Evolutionary conservation across 2,113 vertebrate species (phyloP), one percentile per base, ranked within the genome.

Genomic region (Neolamprologus devosi): DNA sequence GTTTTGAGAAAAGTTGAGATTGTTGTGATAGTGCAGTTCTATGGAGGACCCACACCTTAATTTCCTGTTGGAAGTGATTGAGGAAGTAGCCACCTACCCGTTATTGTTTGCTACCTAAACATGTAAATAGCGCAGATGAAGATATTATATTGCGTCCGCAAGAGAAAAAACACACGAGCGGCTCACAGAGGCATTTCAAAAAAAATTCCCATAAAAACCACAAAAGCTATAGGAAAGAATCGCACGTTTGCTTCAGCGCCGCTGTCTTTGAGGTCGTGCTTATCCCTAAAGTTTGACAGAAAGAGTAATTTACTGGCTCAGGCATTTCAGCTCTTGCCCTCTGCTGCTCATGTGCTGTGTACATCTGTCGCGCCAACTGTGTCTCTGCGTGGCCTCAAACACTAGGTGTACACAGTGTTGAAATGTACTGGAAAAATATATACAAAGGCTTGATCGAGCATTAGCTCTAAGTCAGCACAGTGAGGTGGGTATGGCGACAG

Each of bases 31-130:
- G 81, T 89, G 51, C 87, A 82, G 90, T 91, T 93, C 91, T 78
- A 89, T 82, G 63, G 83, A 91, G 88, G 90, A 87, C 85, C 94
- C 88, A 89, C 93, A 95, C 91, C 94, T 95, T 95, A 90, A 95
- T 96, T 95, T 96, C 95, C 96, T 95, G 96, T 95, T 95, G 88
- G 92, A 95, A 94, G 91, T 94, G 93, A 95, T 95, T 93, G 91
- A 96, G 96, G 95, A 95, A 96, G 94, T 95, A 91, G 87, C 94
- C 94, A 96, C 95, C 95, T 95, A 95, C 92, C 87, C 92, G 63
- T 95, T 95, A 95, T 96, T 96, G 94, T 95, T 94, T 82, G 47
- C 78, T 86, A 90, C 88, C 93, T 93, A 89, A 94, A 94, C 85
- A 92, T 91, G 92, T 91, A 95, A 95, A 95, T 95, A 89, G 81